Evolutionary conservation across 2,888 invertebrate species (phyloP).

Genomic region (Erebia palarica): DNA sequence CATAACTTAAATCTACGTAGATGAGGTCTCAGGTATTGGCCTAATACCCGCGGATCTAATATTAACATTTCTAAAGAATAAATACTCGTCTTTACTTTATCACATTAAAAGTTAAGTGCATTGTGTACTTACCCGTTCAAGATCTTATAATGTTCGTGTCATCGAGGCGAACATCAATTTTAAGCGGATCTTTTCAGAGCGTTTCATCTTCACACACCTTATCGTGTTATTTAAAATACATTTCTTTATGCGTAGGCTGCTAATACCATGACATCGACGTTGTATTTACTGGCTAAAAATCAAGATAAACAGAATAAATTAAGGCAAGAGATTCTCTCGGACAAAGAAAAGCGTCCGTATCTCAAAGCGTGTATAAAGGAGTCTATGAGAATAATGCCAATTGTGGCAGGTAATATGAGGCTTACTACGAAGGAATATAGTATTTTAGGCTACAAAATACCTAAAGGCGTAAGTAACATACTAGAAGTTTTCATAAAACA

Average conservation of each 20-base stretch:
- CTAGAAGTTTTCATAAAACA: no score
- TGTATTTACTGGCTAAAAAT: conserved; percentile 85
- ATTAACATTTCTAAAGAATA: no score
- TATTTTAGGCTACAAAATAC: conserved; percentile 84
- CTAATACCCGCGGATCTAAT: no score
- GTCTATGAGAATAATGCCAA: conserved; percentile 83
- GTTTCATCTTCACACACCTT: neutral
- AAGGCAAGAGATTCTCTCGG: conserved; percentile 77
- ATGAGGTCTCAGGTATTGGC: no score
- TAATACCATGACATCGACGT: conserved; percentile 76
- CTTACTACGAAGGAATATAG: conserved; percentile 79
- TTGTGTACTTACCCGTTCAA: no score
- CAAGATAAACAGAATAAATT: conserved; percentile 84
- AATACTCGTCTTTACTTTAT: no score
- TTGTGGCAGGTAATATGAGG: conserved; percentile 82
- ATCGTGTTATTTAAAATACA: neutral
- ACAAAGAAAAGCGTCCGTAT: conserved; percentile 74
- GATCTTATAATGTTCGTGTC: no score
- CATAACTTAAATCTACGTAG: no score
- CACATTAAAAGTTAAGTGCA: no score
- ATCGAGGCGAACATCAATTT: neutral
- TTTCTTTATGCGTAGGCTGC: conserved; percentile 71
- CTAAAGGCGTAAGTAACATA: conserved; percentile 77
- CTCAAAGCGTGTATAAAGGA: conserved; percentile 89
- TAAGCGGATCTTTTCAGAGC: no score